Base-by-base conservation (phyloP, 1,140 invertebrate genomes). In the Rhopalosiphum padi region DNA sequence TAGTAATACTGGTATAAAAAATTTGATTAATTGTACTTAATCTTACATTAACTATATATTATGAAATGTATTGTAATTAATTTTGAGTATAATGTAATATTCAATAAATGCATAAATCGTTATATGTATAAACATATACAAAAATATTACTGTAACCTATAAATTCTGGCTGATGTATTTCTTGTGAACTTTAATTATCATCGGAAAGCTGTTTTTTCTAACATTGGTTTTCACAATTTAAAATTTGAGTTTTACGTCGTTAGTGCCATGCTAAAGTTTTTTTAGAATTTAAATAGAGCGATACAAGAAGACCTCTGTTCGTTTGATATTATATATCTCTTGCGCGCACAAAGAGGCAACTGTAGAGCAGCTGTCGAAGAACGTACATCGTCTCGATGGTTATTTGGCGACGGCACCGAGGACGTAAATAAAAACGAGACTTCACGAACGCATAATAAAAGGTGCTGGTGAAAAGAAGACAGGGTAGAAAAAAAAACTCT, bases 401-500 rank as follows among this genome's bases (percentile, higher is more conserved):
- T n/a, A n/a, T 77, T n/a, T 77, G 15, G 30, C 4, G 60, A 77
- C 60, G 30, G 60, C n/a, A n/a, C 60, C 60, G 60, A 77, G 60
- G 30, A 77, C 60, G 60, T 77, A 77, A 77, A 77, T 77, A 77
- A 77, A 77, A 77, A 77, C 60, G 60, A 21, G 60, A n/a, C 30
- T 77, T 77, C 60, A 18, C 60, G 60, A 77, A 77, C 60, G 60
- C 60, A 77, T 77, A 77, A 77, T 77, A 77, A 77, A 77, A 77
- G 30, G 60, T n/a, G 60, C 30, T 77, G 15, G n/a, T 77, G 60
- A 77, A 77, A 77, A 77, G 60, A 77, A 77, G 60, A 68, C 60
- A 68, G 30, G 15, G 30, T 11, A 68, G 55, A 60, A 30, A 60
- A 60, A 60, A 77, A 77, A 23, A 68, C 30, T 77, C 30, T 77